Evolutionary conservation across 2,888 invertebrate genomes (phyloP).

Genomic region (Tanypteryx hageni): DNA sequence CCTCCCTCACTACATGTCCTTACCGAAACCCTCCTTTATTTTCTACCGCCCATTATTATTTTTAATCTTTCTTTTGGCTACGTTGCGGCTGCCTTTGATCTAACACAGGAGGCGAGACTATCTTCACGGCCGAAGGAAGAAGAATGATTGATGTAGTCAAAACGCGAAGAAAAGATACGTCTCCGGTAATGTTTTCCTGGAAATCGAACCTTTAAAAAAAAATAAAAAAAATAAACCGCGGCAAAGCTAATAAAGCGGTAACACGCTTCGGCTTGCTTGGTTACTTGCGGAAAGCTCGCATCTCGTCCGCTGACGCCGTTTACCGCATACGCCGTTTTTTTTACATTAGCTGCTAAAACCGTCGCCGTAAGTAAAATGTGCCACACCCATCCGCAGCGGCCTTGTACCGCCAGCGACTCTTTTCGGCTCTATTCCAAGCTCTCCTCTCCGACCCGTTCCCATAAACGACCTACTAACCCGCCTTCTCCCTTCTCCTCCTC

Average conservation of each 20-base stretch:
- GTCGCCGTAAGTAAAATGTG: not conserved
- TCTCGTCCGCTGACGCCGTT: not conserved
- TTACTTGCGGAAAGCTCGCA: not conserved
- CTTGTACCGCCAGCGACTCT: not conserved
- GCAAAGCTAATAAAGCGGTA: not conserved
- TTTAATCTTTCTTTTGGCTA: not conserved
- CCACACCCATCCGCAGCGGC: not conserved
- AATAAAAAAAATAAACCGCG: not conserved
- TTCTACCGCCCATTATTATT: not conserved
- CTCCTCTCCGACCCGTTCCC: not conserved
- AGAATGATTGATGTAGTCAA: not conserved
- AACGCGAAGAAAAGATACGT: not conserved
- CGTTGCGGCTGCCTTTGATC: not conserved
- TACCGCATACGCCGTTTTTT: not conserved
- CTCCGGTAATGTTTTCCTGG: not conserved
- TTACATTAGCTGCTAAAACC: not conserved
- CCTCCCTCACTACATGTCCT: not conserved
- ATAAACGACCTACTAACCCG: slow-evolving; percentile 28
- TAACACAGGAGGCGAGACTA: not conserved
- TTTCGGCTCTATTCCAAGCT: slow-evolving; percentile 20
- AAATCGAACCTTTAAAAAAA: not conserved
- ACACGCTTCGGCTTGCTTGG: not conserved
- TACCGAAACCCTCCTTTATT: not conserved
- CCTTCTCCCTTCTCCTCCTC: not conserved
- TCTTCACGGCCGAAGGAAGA: not conserved